Base-by-base conservation (phyloP, 2,888 invertebrate species). In the Drosophila helvetica region DNA sequence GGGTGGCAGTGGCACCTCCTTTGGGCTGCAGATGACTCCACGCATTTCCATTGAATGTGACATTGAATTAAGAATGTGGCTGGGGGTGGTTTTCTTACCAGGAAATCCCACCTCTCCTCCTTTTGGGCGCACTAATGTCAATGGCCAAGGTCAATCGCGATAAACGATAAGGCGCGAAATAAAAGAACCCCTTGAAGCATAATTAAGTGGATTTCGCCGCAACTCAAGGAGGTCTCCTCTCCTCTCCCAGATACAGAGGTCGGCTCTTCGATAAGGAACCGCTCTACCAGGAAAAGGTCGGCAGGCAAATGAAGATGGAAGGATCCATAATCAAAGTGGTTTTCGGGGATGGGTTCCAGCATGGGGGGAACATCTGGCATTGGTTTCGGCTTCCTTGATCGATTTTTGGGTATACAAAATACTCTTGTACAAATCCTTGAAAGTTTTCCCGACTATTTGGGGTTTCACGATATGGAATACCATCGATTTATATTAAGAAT, bases 81-180 rank as follows among this genome's bases (percentile, higher is more conserved):
- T 51, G 66, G 65, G 38, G 25, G 66, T 72, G 65, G 62, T 68
- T 27, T 57, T 59, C 10, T 64, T 74, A 58, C 66, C 19, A 10
- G 53, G 61, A 52, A 75, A 42, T 56, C 27, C 48, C 18, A 9
- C 69, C 12, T 38, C 5, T 6, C 15, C 15, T 8, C 27, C 7
- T 38, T n/a, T 38, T 7, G 38, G 15, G 38, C 1, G 2, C 12
- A 8, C 42, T 67, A 84, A 84, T 86, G 82, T 86, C 85, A 82
- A 79, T 81, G 72, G 65, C 74, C 88, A 83, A 83, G 83, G 83
- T 83, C 86, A 83, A 73, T 50, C 27, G 63, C 10, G 88, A 88
- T 83, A 86, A 83, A 83, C 72, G 48, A 38, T n/a, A 38, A 38
- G 38, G 1, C 38, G 38, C 7, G 5, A 61, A 82, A 77, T 82